Base-by-base conservation (phyloP, 1,140 invertebrate genomes). In the Cepaea nemoralis region DNA sequence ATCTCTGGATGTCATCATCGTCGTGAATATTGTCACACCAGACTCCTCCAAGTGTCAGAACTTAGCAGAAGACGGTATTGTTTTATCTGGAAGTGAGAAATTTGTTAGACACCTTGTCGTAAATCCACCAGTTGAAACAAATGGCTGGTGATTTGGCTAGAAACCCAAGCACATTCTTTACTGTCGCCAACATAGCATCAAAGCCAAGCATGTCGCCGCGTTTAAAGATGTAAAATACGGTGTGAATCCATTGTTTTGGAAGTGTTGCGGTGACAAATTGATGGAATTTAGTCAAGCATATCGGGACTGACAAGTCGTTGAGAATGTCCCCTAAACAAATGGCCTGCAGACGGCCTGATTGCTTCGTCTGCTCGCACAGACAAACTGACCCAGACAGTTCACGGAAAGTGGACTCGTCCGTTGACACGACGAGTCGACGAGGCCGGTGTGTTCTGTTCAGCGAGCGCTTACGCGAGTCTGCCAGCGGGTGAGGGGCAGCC, bases 361-460 rank as follows among this genome's bases (percentile, higher is more conserved):
- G 74, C 45, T 24, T 42, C 39, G 75, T 16, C 33, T 39, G 59
- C 27, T 55, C 42, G 50, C 31, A 48, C 55, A 59, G 75, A 66
- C 59, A 77, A 45, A n/a, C 50, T 59, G 50, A 77, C 59, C 59
- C 59, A 66, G 75, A 63, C 75, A 42, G 75, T 42, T 66, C 50
- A 63, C n/a, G 59, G 27, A 59, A 37, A 77, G 59, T 63, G 27
- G 50, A 59, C 55, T 77, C 50, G 59, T 50, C 75, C 50, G 27
- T 59, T 59, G 59, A 77, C 50, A 66, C 50, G 33, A 12, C 12
- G n/a, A n/a, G n/a, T n/a, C n/a, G n/a, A n/a, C n/a, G 48, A n/a
- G 45, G 0, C 16, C 50, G 16, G 50, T 35, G 75, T 77, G 75
- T 77, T 59, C 27, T n/a, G 75, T 27, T 77, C 33, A 35, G 75